Conservation (phyloP, 2,797 vertebrate species). For the Trachurus trachurus region DNA sequence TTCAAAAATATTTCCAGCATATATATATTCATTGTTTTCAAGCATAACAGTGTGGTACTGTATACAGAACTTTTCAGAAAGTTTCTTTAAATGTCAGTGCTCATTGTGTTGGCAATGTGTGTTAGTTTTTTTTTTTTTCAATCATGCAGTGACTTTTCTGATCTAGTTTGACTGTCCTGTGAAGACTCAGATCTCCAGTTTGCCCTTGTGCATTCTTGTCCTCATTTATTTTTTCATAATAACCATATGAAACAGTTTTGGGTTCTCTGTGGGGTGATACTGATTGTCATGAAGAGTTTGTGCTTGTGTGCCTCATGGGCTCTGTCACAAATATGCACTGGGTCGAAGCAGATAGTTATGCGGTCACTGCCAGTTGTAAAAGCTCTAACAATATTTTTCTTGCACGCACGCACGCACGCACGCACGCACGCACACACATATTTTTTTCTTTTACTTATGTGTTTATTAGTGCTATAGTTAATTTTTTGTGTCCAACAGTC, state of each 20-base stretch:
- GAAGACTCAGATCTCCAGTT: constrained; percentile 42
- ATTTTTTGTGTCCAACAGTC: constrained; percentile 24
- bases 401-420: too few species aligned
- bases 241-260: constrained; percentile 42
- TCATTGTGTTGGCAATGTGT: not conserved
- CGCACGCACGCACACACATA: too few species aligned
- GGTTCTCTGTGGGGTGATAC: constrained; percentile 28
- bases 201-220: constrained; percentile 51
- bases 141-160: constrained; percentile 31
- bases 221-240: constrained; percentile 32
- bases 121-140: not conserved
- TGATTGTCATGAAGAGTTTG: constrained; percentile 47
- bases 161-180: constrained; percentile 37
- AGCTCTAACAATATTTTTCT: not conserved
- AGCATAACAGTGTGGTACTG: not conserved
- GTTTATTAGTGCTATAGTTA: not conserved
- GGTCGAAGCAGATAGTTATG: constrained; percentile 37
- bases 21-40: not conserved
- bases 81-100: not conserved
- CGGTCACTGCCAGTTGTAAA: constrained; percentile 7
- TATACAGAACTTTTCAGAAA: not conserved
- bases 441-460: not conserved
- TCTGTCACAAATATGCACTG: constrained; percentile 58
- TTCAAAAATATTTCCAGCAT: not conserved
- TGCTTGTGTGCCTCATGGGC: constrained; percentile 46